Base-by-base conservation (phyloP, 2,888 invertebrate species). In the Heliconius ismenius region DNA sequence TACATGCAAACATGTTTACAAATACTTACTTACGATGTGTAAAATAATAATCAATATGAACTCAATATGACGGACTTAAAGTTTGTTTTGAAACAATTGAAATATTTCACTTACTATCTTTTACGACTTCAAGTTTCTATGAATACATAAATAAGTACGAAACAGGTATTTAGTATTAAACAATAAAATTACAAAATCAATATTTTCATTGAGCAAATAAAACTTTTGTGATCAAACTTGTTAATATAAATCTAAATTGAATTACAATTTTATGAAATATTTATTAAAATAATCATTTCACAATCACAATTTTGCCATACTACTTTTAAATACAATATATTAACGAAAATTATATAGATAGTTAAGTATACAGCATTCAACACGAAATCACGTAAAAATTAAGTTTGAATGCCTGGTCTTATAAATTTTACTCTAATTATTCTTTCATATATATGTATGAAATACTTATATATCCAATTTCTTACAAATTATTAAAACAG, bases 1-100 rank as follows among this genome's bases (percentile, higher is more conserved):
- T 82, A 86, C 85, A 86, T 82, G 86, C 73, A 79, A 78, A 76
- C 58, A 64, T 74, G 63, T 72, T 75, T 76, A 78, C 74, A 78
- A 77, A 75, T 58, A 74, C 76, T 78, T 65, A 77, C 80, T 76
- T 75, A 81, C 76, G 58, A 13, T 74, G 28, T 54, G 11, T 28
- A 73, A 36, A 64, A 49, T 74, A 65, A 68, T 62, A 75, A 63
- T 73, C 73, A 82, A 75, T 79, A 76, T 79, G 62, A 26, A 74
- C 80, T 74, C 54, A 78, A 73, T 72, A n/a, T 11, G 18, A 15
- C 69, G 11, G 13, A 21, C 18, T 24, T 81, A 81, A 28, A 79
- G 74, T 67, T 76, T 78, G 76, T 74, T 80, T 79, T 82, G 18
- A 36, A 70, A 70, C 76, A 36, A 60, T n/a, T 54, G 3, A n/a